phyloP scores from a whole-genome alignment of 2,888 invertebrate species.

The Exephanes ischioxanthus region DNA sequence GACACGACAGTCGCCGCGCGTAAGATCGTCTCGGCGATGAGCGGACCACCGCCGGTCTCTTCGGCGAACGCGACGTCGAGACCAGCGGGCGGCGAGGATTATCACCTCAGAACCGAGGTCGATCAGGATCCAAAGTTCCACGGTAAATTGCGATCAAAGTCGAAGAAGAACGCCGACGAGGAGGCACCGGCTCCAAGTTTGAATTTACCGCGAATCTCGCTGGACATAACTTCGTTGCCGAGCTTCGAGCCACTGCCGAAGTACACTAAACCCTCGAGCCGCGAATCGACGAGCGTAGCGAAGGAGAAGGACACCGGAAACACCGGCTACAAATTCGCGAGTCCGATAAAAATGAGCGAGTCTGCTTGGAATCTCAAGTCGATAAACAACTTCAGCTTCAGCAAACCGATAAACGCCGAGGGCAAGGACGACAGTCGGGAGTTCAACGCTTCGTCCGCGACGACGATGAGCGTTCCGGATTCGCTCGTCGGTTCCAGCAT shows the following conservation, averaged over 20 bases:
- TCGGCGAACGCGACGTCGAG: not conserved
- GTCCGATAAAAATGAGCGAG: conserved; percentile 85
- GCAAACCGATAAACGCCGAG: conserved; percentile 85
- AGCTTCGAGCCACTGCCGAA: conserved; percentile 86
- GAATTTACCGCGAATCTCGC: conserved; percentile 86
- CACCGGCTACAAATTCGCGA: conserved; percentile 80
- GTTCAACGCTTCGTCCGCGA: not conserved
- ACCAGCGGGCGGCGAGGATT: conserved; percentile 72
- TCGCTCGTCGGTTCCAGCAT: not conserved
- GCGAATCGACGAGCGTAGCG: conserved; percentile 45
- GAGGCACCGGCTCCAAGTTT: conserved; percentile 84
- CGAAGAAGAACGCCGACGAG: conserved; percentile 78
- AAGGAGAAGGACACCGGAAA: conserved; percentile 47
- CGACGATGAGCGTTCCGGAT: conserved; percentile 53
- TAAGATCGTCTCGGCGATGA: conserved; percentile 86
- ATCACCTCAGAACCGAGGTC: conserved; percentile 80
- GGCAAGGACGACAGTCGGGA: conserved; percentile 65
- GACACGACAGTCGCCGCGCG: conserved; percentile 88
- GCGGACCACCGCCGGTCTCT: conserved; percentile 56
- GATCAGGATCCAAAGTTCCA: conserved; percentile 81
- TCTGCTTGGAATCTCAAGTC: conserved; percentile 84
- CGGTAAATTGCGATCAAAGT: conserved; percentile 85
- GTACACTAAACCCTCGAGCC: conserved; percentile 71
- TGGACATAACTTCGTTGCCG: conserved; percentile 87
- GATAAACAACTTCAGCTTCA: conserved; percentile 87